Evolutionary conservation across 2,888 invertebrate genomes (phyloP), one percentile per base, ranked within the genome.

Genomic region (Eurytoma adleriae): DNA sequence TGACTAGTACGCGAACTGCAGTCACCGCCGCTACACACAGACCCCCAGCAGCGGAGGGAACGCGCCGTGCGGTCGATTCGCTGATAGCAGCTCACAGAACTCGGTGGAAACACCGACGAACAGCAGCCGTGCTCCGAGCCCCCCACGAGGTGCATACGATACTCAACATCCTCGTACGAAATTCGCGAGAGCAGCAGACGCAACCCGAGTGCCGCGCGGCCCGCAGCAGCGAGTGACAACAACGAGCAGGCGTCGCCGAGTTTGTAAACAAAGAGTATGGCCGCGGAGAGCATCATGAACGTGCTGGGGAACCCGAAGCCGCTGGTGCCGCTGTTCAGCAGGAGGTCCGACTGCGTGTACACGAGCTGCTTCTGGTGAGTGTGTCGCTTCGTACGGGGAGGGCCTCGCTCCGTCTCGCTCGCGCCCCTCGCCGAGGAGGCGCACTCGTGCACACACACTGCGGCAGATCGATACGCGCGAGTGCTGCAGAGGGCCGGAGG

Each of bases 361-460:
- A 96, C 96, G 86, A 95, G 96, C 87, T 96, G 96, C 92, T 96
- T 96, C 91, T 96, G 96, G 96, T 95, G 92, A 94, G 94, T 40
- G 40, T 4, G 40, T 1, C 40, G 10, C 83, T 74, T 62, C 14
- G 30, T 2, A 52, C 20, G 13, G n/a, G 10, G 40, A 7, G 40
- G 10, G 40, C 40, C 40, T 40, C 40, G 40, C 40, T 20, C 62
- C 50, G 16, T 13, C 52, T 27, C 59, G 30, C 54, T 30, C 57
- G 50, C 27, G 40, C 50, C 3, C 20, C 14, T 61, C 27, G 27
- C 52, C 61, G 62, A 27, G 59, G 24, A 7, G 18, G 27, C 57
- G 13, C 16, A 2, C 40, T 7, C 56, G 20, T 7, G 3, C 18
- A n/a, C 18, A 30, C 30, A 20, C 3, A n/a, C 57, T 14, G 12